Percentiles rank a stretch among this genome's conserved stretches.
Evolutionary conservation across 2,797 vertebrate genomes (phyloP).

Genomic region (Pristis pectinata): DNA sequence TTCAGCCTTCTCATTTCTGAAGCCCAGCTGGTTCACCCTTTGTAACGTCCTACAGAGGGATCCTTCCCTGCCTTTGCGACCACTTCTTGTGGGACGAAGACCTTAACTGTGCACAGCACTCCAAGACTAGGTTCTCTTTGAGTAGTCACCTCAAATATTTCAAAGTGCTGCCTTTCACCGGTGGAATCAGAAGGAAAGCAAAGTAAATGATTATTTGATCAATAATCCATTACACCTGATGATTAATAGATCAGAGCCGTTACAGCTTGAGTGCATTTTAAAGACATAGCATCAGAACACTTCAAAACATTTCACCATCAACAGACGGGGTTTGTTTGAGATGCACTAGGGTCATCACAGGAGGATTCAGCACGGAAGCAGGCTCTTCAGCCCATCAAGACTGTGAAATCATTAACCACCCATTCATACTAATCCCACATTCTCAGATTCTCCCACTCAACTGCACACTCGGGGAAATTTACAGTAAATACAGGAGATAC

Average conservation of each 20-base stretch:
- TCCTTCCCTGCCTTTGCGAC: neutral
- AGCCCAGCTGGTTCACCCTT: neutral
- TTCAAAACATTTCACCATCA: neutral
- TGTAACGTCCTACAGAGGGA: too few relatives aligned
- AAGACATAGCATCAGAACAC: neutral
- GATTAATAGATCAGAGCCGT: neutral
- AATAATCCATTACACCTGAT: slow-evolving; percentile 16
- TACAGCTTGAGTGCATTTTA: neutral
- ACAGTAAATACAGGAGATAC: too few relatives aligned
- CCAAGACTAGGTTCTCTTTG: too few relatives aligned
- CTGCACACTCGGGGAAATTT: too few relatives aligned
- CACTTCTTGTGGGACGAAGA: neutral
- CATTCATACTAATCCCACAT: too few relatives aligned
- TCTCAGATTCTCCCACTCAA: too few relatives aligned
- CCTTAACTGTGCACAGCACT: neutral
- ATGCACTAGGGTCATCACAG: neutral
- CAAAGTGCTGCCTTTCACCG: neutral
- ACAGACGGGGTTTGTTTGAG: neutral
- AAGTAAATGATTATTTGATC: slow-evolving; percentile 16
- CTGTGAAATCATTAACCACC: too few relatives aligned
- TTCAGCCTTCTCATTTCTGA: neutral
- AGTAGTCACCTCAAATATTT: neutral
- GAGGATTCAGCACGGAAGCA: too few relatives aligned
- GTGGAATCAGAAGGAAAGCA: neutral
- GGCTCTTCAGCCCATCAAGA: too few relatives aligned